Conservation (phyloP, 2,113 vertebrate genomes). For the Vicugna pacos region DNA sequence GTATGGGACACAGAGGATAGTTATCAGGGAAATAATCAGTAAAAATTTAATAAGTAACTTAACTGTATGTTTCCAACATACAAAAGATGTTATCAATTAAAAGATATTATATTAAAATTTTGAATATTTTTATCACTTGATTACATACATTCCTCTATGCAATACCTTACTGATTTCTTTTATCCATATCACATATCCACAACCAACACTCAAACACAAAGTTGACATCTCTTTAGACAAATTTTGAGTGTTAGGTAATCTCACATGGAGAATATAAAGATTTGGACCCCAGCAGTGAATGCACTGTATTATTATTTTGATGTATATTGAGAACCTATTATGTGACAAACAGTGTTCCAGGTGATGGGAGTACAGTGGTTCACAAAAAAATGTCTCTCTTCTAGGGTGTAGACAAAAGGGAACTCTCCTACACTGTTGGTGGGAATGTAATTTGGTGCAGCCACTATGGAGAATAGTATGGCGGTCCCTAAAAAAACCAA, state of each 20-base stretch:
- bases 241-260: neutral
- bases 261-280: neutral
- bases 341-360: neutral
- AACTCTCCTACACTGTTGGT: too few relatives aligned
- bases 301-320: neutral
- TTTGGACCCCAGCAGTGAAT: neutral
- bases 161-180: neutral
- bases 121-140: neutral
- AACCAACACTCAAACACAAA: neutral
- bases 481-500: too few relatives aligned
- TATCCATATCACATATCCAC: neutral
- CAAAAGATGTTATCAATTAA: neutral
- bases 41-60: conserved; percentile 46
- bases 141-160: neutral
- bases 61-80: neutral
- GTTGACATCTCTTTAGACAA: neutral
- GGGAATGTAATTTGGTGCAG: too few relatives aligned
- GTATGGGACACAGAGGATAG: neutral
- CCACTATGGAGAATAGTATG: too few relatives aligned
- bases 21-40: conserved; percentile 20
- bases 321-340: neutral
- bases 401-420: too few relatives aligned
- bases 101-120: conserved; percentile 26
- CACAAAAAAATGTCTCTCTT: neutral
- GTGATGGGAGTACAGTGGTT: neutral